Base-by-base conservation (phyloP, 1,140 invertebrate genomes). In the Papilio polytes region DNA sequence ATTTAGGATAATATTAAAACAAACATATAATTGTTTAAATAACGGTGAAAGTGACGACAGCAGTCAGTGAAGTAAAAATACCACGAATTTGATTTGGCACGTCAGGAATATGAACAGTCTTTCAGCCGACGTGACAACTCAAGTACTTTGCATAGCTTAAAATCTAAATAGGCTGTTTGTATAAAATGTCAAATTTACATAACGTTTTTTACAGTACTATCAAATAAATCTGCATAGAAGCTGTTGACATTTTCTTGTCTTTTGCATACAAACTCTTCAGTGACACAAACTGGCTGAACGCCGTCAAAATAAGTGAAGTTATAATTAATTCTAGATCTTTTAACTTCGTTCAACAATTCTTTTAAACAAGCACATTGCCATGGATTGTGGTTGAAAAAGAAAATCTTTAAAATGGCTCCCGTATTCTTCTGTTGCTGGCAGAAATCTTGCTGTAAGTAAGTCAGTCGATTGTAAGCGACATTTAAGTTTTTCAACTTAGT, bases 331-430 rank as follows among this genome's bases (percentile, higher is more conserved):
- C 76, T 59, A 44, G 81, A 83, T 9, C 78, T 85, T 70, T 90
- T 91, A 0, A 93, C 85, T 85, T 94, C 93, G 12, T 84, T 80
- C 7, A 94, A 22, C 10, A 92, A 66, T 31, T 91, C 87, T 41
- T 79, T 82, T 8, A 94, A 78, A 70, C 93, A 94, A 12, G 87
- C 82, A 84, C 93, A 94, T 48, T 94, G 92, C 92, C 92, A 94
- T 0, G 93, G 93, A 81, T 94, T 94, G 9, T 89, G 83, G n/a
- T 89, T 87, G 20, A 94, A 91, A 48, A 85, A 89, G 73, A 93
- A 92, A 51, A 90, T 91, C 8, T 82, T 87, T 18, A 94, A 76
- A 18, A 74, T 79, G 0, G 83, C 87, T 8, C 92, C 90, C 26
- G 26, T 26, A 2, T 26, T 26, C 26, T 83, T 88, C 7, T 93